Percentiles rank a stretch among this genome's conserved stretches.
phyloP scores from a whole-genome alignment of 1,140 invertebrate genomes.

The Antheraea mylitta region DNA sequence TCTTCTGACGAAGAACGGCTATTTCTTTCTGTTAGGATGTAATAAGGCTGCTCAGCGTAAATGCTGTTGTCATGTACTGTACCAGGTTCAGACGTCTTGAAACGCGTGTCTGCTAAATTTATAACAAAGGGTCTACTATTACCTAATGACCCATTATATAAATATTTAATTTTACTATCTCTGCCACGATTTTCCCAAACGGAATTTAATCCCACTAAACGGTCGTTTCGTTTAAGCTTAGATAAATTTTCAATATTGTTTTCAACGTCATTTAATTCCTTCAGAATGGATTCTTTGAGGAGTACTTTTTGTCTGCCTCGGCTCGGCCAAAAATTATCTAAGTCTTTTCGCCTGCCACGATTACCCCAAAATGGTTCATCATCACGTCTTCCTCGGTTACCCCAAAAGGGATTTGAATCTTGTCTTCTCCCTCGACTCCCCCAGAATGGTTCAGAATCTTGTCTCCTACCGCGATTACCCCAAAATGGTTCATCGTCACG shows the following conservation, averaged over 20 bases:
- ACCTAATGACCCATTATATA: slow-evolving; percentile 37
- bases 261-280: slow-evolving; percentile 46
- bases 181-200: slow-evolving; percentile 57
- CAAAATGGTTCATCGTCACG: slow-evolving; percentile 46
- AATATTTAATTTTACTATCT: slow-evolving; percentile 45
- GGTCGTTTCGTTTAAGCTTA: slow-evolving; percentile 27
- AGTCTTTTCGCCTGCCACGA: slow-evolving; percentile 43
- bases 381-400: slow-evolving; percentile 50
- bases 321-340: slow-evolving; percentile 55
- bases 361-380: slow-evolving; percentile 49
- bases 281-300: slow-evolving; percentile 46
- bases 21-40: slow-evolving; percentile 63
- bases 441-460: slow-evolving; percentile 44
- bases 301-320: slow-evolving; percentile 47
- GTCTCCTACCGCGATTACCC: slow-evolving; percentile 35
- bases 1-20: slow-evolving; percentile 63
- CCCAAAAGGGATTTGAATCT: slow-evolving; percentile 52
- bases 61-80: slow-evolving; percentile 56
- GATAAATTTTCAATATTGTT: slow-evolving; percentile 43
- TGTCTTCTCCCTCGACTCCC: slow-evolving; percentile 52
- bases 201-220: slow-evolving; percentile 25
- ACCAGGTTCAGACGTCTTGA: slow-evolving; percentile 40
- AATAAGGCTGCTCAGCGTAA: slow-evolving; percentile 67
- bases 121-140: slow-evolving; percentile 20
- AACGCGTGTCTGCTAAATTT: slow-evolving; percentile 18